Conservation (phyloP, 2,888 invertebrate genomes). For the Phortica magna region DNA sequence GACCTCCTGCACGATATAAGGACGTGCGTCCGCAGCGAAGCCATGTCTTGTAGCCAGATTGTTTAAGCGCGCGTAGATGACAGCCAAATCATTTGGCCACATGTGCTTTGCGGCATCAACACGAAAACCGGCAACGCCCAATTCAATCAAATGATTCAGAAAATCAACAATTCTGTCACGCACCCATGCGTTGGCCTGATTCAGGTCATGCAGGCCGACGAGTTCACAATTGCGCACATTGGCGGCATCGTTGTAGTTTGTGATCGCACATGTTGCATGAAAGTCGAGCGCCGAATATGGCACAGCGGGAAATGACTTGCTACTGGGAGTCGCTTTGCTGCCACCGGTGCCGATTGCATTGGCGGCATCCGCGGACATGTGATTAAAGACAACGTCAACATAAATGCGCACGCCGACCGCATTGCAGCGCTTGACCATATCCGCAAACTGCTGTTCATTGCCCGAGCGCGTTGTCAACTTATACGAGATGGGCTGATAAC, state of each 20-base stretch:
- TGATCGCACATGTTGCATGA: slow-evolving; percentile 82
- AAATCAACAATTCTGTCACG: slow-evolving; percentile 56
- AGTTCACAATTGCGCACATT: slow-evolving; percentile 85
- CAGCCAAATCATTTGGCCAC: slow-evolving; percentile 83
- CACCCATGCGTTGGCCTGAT: slow-evolving; percentile 79
- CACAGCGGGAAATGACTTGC: slow-evolving; percentile 76
- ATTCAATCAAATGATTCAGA: slow-evolving; percentile 72
- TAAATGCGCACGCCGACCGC: slow-evolving; percentile 87
- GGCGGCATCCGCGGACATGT: slow-evolving; percentile 82
- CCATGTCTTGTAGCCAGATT: slow-evolving; percentile 83
- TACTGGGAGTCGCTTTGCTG: slow-evolving; percentile 76
- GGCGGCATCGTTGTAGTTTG: slow-evolving; percentile 82
- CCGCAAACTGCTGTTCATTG: slow-evolving; percentile 82
- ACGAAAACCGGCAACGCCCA: slow-evolving; percentile 91
- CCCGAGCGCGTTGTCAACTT: slow-evolving; percentile 85
- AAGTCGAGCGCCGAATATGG: slow-evolving; percentile 85
- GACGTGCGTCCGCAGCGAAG: slow-evolving; percentile 81
- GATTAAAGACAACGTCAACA: slow-evolving; percentile 89
- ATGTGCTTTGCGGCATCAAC: slow-evolving; percentile 88
- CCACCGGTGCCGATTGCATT: slow-evolving; percentile 81
- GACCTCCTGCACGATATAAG: slow-evolving; percentile 87
- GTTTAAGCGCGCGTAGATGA: slow-evolving; percentile 80
- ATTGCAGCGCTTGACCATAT: slow-evolving; percentile 88
- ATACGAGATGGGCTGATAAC: slow-evolving; percentile 91
- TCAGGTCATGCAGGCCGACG: slow-evolving; percentile 85